Evolutionary conservation across 2,113 vertebrate species (phyloP).

Genomic region (Trinectes maculatus): DNA sequence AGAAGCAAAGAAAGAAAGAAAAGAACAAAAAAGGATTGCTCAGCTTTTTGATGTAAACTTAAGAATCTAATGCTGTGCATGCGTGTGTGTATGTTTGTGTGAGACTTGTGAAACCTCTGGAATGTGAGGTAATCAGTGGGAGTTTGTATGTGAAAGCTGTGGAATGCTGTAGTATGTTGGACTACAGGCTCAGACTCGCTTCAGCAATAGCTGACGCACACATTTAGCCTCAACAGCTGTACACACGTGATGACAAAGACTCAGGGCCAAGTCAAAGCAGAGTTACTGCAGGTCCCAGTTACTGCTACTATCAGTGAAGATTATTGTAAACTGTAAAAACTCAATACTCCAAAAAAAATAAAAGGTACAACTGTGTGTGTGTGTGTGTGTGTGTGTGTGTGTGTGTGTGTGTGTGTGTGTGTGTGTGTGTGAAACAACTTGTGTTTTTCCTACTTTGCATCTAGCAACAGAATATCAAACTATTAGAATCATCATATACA

Average conservation of each 20-base stretch:
- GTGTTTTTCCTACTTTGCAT: background rate
- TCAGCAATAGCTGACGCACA: background rate
- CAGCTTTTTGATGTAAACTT: background rate
- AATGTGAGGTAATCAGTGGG: constrained; percentile 53
- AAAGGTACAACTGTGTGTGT: no score
- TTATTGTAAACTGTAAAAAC: no score
- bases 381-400: no score
- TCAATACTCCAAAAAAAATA: no score
- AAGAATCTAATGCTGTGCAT: background rate
- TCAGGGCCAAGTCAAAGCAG: background rate
- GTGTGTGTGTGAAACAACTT: no score
- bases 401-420: no score
- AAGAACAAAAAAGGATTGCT: background rate
- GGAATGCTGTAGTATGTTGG: constrained; percentile 62
- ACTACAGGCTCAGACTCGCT: constrained; percentile 39
- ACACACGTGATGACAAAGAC: background rate
- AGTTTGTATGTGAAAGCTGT: constrained; percentile 30
- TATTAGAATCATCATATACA: background rate
- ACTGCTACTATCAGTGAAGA: no score
- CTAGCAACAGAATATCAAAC: background rate
- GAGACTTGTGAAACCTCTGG: constrained; percentile 44
- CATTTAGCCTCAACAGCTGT: background rate
- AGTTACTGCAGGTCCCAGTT: no score
- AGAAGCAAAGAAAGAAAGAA: background rate
- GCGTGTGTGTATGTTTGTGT: constrained; percentile 28